Conservation (phyloP, 2,888 invertebrate species). For the Phania funesta region DNA sequence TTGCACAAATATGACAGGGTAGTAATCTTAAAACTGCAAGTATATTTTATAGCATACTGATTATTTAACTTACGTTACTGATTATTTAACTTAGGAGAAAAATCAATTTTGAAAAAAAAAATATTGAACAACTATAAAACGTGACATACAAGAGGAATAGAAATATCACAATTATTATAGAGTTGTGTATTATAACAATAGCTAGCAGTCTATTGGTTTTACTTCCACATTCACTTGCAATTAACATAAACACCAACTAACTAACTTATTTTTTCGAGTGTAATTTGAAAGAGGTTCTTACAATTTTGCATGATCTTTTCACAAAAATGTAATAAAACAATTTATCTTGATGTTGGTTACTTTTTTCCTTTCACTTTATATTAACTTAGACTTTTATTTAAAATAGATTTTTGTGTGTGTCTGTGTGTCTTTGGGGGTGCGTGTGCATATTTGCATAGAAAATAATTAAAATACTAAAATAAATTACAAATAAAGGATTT, state of each 20-base stretch:
- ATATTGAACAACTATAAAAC: no score
- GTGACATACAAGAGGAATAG: no score
- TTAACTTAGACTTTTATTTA: slow-evolving; percentile 17
- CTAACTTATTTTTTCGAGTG: slow-evolving; percentile 15
- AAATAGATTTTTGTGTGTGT: background rate
- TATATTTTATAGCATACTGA: background rate
- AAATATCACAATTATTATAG: background rate
- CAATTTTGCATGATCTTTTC: background rate
- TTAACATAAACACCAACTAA: background rate
- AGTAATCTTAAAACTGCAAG: background rate
- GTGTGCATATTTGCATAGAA: slow-evolving; percentile 15
- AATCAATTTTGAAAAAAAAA: no score
- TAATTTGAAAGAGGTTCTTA: background rate
- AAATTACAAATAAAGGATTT: slow-evolving; percentile 35
- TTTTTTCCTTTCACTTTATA: background rate
- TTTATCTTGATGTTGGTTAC: background rate
- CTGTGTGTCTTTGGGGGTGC: background rate
- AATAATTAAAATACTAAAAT: slow-evolving; percentile 43
- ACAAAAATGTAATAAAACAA: background rate
- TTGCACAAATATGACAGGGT: background rate
- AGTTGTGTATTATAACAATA: slow-evolving; percentile 1
- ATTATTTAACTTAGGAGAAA: no score
- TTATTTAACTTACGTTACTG: no score
- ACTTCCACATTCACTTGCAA: background rate
- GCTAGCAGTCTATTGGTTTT: slow-evolving; percentile 43